These are phyloP conservation scores for Ormyrus rosae DNA, from an alignment of 2,888 invertebrate species.

Conservation along the genomic window DNA sequence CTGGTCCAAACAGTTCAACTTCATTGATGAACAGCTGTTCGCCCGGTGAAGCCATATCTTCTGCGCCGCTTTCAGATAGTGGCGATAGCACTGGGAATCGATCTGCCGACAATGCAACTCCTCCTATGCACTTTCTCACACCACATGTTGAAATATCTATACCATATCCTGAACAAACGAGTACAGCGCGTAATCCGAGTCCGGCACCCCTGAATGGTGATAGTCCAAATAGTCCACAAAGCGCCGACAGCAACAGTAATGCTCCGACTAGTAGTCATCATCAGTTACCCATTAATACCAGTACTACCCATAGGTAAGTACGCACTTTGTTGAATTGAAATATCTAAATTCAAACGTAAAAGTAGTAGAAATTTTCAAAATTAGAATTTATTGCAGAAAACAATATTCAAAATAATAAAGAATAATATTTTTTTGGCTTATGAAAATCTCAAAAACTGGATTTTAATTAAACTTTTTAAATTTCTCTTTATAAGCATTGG, in stretches of 20 bases:
- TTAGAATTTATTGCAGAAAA: background rate
- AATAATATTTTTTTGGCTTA: background rate
- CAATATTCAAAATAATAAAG: background rate
- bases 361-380: background rate
- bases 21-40: constrained; percentile 82
- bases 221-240: constrained; percentile 87
- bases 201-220: constrained; percentile 81
- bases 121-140: constrained; percentile 93
- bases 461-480: constrained; percentile 13
- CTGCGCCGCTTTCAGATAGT: constrained; percentile 88
- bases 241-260: constrained; percentile 86
- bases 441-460: background rate
- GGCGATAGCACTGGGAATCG: constrained; percentile 88
- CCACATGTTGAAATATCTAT: constrained; percentile 95
- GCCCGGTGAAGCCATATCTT: constrained; percentile 82
- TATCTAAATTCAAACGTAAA: background rate
- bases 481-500: constrained; percentile 67
- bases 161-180: constrained; percentile 86
- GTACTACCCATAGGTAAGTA: constrained; percentile 69
- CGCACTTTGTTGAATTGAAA: background rate
- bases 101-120: constrained; percentile 91
- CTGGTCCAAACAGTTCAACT: constrained; percentile 88
- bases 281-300: constrained; percentile 78
- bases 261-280: constrained; percentile 85
- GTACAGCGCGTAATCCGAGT: constrained; percentile 66